Percentiles rank a stretch among this genome's conserved stretches.
Conservation (phyloP, 2,113 vertebrate species). For the Perca flavescens region DNA sequence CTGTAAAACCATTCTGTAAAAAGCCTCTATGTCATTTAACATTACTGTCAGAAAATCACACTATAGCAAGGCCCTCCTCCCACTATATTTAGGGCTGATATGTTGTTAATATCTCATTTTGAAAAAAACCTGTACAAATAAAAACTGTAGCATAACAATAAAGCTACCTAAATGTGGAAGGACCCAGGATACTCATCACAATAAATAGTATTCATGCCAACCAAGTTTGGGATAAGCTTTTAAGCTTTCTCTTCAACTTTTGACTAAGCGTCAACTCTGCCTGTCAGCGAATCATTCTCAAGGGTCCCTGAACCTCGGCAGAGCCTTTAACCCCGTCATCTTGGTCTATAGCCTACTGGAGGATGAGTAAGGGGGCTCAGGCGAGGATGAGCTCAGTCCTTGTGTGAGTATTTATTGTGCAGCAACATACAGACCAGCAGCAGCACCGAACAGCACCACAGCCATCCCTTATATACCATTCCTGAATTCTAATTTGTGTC, state of each 20-base stretch:
- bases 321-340: conserved; percentile 34
- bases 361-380: conserved; percentile 22
- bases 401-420: conserved; percentile 40
- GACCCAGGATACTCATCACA: no score
- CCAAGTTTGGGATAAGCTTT: neutral
- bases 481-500: neutral
- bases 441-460: conserved; percentile 9
- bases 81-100: neutral
- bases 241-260: conserved; percentile 3
- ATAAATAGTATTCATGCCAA: neutral
- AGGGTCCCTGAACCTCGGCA: conserved; percentile 13
- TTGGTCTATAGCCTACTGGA: neutral
- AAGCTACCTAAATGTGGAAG: neutral
- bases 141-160: neutral
- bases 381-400: conserved; percentile 22
- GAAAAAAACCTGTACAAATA: neutral
- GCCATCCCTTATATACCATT: neutral
- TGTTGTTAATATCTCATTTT: neutral
- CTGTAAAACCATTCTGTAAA: neutral
- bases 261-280: neutral
- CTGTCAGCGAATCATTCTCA: conserved; percentile 7
- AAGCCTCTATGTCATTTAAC: neutral
- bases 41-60: neutral
- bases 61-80: neutral
- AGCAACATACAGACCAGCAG: conserved; percentile 22